Evolutionary conservation across 2,888 invertebrate genomes (phyloP), one percentile per base, ranked within the genome.

Genomic region (Heliconius hortense): DNA sequence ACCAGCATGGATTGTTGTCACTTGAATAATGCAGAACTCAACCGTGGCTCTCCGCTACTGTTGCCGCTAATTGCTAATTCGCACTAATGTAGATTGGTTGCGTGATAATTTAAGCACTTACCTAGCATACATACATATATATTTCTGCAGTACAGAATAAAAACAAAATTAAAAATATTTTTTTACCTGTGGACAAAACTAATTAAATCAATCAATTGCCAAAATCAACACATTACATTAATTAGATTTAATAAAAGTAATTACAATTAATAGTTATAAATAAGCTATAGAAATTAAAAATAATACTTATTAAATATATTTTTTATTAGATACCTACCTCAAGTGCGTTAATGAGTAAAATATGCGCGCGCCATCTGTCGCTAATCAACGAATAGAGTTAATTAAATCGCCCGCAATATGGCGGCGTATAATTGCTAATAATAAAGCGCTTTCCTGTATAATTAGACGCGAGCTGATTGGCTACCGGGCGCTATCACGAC

Each of bases 371-470:
- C 91, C 92, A 92, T 92, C 91, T 93, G 93, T 91, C 90, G 87
- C 91, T 91, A 92, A 93, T 93, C 93, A 93, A 91, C 92, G 92
- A 88, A 91, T 91, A 86, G 87, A 93, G 93, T 93, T 92, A 93
- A 94, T 94, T 92, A 93, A 94, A 93, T 92, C 91, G 92, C 89
- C 87, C 87, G 91, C 92, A 93, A 91, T 90, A 93, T 93, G 93
- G 93, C 93, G 84, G 88, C 78, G 87, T 89, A 90, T 92, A 91
- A 93, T 93, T 93, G 92, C 93, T 93, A 94, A 92, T 94, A 93
- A 94, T 94, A 94, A 93, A 93, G 92, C 90, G 89, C 90, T 91
- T 90, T 91, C 90, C 92, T 90, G 92, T 91, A 91, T 93, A 93
- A 94, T 93, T 91, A 92, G 92, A 89, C 85, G 85, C 82, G 88